Percentiles rank a stretch among this genome's conserved stretches.
Conservation (phyloP, 2,888 invertebrate genomes). For the Nemoura dubitans region DNA sequence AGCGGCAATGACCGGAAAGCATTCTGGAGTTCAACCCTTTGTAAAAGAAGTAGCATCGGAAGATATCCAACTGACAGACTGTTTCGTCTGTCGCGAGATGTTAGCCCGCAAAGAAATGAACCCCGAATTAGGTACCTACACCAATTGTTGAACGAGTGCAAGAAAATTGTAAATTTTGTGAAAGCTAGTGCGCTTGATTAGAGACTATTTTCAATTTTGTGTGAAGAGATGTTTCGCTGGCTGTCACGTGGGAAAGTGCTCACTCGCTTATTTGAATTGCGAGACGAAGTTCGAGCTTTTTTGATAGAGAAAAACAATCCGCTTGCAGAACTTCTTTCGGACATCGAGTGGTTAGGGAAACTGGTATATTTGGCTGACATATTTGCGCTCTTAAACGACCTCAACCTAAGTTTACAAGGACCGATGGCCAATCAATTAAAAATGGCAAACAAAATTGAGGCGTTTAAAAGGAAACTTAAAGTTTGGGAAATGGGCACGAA, state of each 20-base stretch:
- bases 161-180: conserved; percentile 47
- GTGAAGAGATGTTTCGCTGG: conserved; percentile 52
- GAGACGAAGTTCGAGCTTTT: conserved; percentile 46
- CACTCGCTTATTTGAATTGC: conserved; percentile 44
- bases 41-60: conserved; percentile 51
- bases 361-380: conserved; percentile 16
- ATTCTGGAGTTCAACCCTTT: conserved; percentile 50
- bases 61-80: conserved; percentile 51
- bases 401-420: conserved; percentile 19
- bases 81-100: conserved; percentile 51
- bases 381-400: conserved; percentile 16
- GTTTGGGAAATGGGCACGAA: background rate
- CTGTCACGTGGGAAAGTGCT: conserved; percentile 47
- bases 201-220: conserved; percentile 52
- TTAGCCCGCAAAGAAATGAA: conserved; percentile 51
- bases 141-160: conserved; percentile 48
- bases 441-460: conserved; percentile 23
- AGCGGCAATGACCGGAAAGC: conserved; percentile 51
- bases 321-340: background rate
- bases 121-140: conserved; percentile 50
- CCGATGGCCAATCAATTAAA: background rate
- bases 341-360: background rate
- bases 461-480: background rate
- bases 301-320: conserved; percentile 42
- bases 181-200: conserved; percentile 52